A percentile compares a stretch with the other conserved stretches of the same genome.
These are phyloP conservation scores for Muscicapa striata DNA, from an alignment of 2,797 vertebrate genomes.

Conservation along the genomic window DNA sequence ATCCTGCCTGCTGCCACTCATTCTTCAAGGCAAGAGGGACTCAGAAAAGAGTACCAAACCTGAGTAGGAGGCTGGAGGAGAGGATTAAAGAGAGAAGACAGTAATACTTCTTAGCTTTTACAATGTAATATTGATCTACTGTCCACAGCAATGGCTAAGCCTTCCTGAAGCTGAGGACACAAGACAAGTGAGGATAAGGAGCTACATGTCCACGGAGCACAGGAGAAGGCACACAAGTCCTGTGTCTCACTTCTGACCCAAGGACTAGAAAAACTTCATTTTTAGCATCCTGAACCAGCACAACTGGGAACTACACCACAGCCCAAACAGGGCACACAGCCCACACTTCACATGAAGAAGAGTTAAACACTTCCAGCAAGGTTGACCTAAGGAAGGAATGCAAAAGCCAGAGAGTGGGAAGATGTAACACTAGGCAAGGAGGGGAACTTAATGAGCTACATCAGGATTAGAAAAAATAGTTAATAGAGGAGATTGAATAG, in stretches of 20 bases:
- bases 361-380: background rate
- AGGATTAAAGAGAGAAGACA: background rate
- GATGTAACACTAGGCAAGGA: background rate
- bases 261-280: background rate
- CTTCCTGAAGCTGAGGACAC: background rate
- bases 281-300: background rate
- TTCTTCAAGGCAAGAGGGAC: background rate
- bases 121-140: background rate
- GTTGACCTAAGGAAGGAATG: background rate
- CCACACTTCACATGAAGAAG: background rate
- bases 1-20: background rate
- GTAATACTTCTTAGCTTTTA: slow-evolving; percentile 6
- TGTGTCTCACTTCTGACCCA: background rate
- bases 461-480: background rate
- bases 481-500: background rate
- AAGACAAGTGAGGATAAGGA: background rate
- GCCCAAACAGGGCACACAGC: background rate
- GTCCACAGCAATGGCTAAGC: background rate
- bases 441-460: background rate
- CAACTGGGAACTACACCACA: background rate
- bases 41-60: background rate
- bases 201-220: fast-evolving
- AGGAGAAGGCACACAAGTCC: background rate
- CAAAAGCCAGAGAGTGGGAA: background rate
- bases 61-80: background rate